Evolutionary conservation across 2,797 vertebrate species (phyloP).

Genomic region (Eulemur coronatus): DNA sequence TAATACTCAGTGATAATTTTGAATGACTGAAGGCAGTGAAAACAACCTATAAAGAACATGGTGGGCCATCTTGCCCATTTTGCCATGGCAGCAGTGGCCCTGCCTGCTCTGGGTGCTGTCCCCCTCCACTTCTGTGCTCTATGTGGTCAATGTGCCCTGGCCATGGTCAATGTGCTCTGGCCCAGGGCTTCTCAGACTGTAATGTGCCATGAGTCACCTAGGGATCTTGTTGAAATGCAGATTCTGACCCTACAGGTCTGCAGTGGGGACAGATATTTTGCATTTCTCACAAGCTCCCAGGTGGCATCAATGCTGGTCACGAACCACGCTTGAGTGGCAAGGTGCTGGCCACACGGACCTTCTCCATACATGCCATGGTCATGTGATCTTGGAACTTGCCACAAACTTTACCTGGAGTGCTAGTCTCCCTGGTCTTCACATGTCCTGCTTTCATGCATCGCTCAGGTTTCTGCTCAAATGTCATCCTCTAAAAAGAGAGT

Average conservation of each 20-base stretch:
- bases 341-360: neutral
- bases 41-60: neutral
- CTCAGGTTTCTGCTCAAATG: neutral
- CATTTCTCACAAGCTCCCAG: neutral
- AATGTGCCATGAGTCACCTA: fast-evolving
- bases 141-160: neutral
- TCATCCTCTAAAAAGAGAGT: neutral
- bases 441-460: neutral
- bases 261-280: neutral
- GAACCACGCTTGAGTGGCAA: neutral
- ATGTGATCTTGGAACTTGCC: neutral
- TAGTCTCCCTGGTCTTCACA: neutral
- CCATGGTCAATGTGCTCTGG: neutral
- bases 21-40: neutral
- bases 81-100: no score
- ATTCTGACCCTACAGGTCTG: neutral
- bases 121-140: neutral
- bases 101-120: neutral
- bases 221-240: neutral
- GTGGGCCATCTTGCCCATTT: neutral
- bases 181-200: neutral
- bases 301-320: fast-evolving
- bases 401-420: neutral
- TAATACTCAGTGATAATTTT: no score
- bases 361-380: neutral